Conservation (phyloP, 2,113 vertebrate species). For the Carlito syrichta region DNA sequence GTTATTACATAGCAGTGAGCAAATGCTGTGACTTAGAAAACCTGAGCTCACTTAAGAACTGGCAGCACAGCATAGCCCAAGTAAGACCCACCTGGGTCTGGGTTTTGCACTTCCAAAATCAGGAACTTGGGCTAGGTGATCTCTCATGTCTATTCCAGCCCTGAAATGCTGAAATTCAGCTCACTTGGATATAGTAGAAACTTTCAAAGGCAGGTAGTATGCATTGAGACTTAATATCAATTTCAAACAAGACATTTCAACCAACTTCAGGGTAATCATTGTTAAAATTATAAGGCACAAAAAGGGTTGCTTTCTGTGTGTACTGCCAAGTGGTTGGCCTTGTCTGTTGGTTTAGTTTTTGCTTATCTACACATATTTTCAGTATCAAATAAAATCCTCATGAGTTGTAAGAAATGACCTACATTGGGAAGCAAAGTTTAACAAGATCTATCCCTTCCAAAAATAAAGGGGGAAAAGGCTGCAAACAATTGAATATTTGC, state of each 20-base stretch:
- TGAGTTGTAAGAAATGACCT: constrained; percentile 18
- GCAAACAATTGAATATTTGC: background rate
- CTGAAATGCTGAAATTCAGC: background rate
- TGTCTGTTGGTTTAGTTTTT: constrained; percentile 16
- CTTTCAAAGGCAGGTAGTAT: background rate
- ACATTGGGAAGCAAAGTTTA: background rate
- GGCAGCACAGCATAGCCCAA: rapidly evolving
- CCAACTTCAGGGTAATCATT: background rate
- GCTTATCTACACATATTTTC: constrained; percentile 8
- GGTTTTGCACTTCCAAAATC: background rate
- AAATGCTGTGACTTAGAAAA: background rate
- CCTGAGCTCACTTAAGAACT: background rate
- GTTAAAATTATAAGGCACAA: background rate
- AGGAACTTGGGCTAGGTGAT: background rate
- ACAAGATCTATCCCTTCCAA: background rate
- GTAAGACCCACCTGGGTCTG: background rate
- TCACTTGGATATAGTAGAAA: background rate
- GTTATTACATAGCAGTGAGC: background rate
- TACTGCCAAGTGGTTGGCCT: background rate
- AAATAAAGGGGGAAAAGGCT: background rate
- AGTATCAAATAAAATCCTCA: background rate
- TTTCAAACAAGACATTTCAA: constrained; percentile 37
- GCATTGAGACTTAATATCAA: background rate
- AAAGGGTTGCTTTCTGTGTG: background rate
- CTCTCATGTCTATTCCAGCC: background rate